These are phyloP conservation scores for Euphydryas editha DNA, from an alignment of 2,888 invertebrate genomes.

Conservation along the genomic window DNA sequence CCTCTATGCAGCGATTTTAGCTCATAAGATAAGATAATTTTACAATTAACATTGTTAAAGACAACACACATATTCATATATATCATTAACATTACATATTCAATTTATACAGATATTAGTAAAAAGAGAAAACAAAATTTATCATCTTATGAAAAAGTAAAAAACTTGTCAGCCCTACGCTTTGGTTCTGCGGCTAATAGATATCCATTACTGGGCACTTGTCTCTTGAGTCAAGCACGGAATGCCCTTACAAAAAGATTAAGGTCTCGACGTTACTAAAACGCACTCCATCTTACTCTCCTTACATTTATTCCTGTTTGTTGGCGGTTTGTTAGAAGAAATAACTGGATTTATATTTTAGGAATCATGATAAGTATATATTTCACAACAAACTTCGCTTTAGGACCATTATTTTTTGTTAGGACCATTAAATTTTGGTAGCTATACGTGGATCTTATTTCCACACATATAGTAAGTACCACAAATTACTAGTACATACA, in stretches of 20 bases:
- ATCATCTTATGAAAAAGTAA: neutral
- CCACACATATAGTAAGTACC: too few species aligned
- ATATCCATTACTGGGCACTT: conserved; percentile 76
- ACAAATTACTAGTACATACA: too few species aligned
- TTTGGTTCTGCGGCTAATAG: conserved; percentile 68
- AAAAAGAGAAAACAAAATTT: neutral
- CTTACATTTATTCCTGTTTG: conserved; percentile 25
- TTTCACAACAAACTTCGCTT: neutral
- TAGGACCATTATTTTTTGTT: neutral
- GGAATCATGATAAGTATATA: neutral
- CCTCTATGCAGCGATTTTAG: too few species aligned
- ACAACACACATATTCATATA: too few species aligned
- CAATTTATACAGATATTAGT: neutral
- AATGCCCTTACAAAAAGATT: conserved; percentile 47
- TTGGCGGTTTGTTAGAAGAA: conserved; percentile 1
- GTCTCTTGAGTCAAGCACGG: conserved; percentile 61
- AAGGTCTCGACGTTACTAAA: conserved; percentile 40
- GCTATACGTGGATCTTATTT: too few species aligned
- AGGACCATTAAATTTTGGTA: too few species aligned
- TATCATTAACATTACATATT: too few species aligned
- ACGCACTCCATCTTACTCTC: conserved; percentile 39
- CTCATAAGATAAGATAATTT: too few species aligned
- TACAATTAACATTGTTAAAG: too few species aligned
- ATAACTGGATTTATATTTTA: conserved; percentile 11
- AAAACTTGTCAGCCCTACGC: conserved; percentile 53